Evolutionary conservation across 1,140 invertebrate species (phyloP).

Genomic region (Drosophila sp.): DNA sequence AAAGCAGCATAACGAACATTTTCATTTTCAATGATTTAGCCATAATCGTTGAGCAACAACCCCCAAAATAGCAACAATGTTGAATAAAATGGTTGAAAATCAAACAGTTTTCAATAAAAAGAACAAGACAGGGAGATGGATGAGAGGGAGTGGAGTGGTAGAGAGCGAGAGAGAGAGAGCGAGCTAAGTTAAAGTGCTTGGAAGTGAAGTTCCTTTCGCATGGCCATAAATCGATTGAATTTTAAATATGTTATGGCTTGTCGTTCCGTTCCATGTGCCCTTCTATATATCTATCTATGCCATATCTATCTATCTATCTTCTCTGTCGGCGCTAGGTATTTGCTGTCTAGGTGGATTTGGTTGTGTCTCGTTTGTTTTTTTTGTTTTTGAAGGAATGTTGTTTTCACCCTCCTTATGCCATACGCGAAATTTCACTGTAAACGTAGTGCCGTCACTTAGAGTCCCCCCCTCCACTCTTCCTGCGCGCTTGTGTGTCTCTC

Average conservation of each 20-base stretch:
- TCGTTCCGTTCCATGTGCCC: neutral
- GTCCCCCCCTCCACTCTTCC: neutral
- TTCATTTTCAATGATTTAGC: neutral
- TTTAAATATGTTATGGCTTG: constrained; percentile 48
- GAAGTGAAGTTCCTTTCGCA: constrained; percentile 35
- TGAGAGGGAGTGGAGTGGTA: neutral
- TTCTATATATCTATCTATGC: constrained; percentile 17
- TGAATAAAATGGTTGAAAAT: neutral
- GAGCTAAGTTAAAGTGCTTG: constrained; percentile 10
- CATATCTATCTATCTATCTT: constrained; percentile 2
- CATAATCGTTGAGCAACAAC: neutral
- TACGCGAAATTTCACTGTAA: constrained; percentile 15
- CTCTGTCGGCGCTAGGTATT: neutral
- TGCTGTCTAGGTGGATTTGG: constrained; percentile 42
- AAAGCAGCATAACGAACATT: neutral
- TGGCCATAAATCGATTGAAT: constrained; percentile 54
- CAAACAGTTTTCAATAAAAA: neutral
- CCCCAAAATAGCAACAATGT: neutral
- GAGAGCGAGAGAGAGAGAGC: neutral
- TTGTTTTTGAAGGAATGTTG: constrained; percentile 42
- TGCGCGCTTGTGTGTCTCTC: neutral
- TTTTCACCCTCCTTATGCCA: constrained; percentile 33
- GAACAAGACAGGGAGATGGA: neutral
- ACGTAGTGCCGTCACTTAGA: neutral
- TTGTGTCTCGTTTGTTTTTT: constrained; percentile 17